These are phyloP conservation scores for Drosophila siamana DNA, from an alignment of 2,888 invertebrate species.

Conservation along the genomic window DNA sequence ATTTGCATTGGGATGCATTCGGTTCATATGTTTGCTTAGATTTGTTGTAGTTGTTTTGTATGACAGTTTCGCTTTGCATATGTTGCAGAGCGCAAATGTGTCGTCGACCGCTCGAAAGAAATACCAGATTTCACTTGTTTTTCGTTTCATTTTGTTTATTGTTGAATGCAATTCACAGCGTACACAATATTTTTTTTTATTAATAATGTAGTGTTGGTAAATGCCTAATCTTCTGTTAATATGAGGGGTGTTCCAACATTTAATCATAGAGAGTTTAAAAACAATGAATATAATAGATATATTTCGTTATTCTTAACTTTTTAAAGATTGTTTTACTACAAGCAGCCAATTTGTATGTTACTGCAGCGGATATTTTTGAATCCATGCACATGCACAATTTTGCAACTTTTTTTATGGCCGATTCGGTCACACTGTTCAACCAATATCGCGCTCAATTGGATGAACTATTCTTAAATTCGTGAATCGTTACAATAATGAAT, in stretches of 20 bases:
- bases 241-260: not conserved
- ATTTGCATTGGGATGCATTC: conserved; percentile 62
- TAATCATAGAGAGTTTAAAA: not conserved
- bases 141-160: conserved; percentile 58
- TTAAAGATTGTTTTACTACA: too few relatives aligned
- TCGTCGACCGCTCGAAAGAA: conserved; percentile 68
- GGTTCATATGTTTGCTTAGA: conserved; percentile 68
- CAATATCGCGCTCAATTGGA: conserved; percentile 9
- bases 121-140: conserved; percentile 69
- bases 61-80: conserved; percentile 67
- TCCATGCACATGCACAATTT: not conserved
- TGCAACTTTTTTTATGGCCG: not conserved
- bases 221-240: not conserved
- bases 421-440: conserved; percentile 15
- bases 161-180: conserved; percentile 19
- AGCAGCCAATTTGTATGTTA: too few relatives aligned
- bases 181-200: conserved; percentile 32
- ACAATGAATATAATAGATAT: not conserved
- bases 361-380: not conserved
- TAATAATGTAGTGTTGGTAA: conserved; percentile 43
- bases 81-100: conserved; percentile 67
- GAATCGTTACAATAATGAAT: conserved; percentile 14
- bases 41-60: conserved; percentile 71
- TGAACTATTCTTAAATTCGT: not conserved
- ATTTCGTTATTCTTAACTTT: not conserved